Percentiles rank a stretch among this genome's conserved stretches.
These are phyloP conservation scores for Chironomus tentans DNA, from an alignment of 2,888 invertebrate genomes.

Conservation along the genomic window DNA sequence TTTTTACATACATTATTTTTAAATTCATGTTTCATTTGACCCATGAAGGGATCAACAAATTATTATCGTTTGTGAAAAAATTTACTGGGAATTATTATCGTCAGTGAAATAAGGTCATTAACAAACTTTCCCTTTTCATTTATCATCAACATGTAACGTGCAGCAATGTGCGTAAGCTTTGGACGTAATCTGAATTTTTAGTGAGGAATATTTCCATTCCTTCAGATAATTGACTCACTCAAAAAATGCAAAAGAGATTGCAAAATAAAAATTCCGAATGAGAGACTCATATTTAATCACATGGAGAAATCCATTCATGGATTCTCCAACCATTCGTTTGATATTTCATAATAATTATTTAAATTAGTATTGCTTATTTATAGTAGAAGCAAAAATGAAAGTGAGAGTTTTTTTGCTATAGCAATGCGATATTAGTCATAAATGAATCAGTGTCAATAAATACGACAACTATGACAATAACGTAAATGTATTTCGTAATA, in stretches of 20 bases:
- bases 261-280: background rate
- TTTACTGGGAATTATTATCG: background rate
- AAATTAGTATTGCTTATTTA: background rate
- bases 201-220: no score
- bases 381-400: background rate
- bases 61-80: background rate
- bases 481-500: background rate
- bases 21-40: no score
- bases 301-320: no score
- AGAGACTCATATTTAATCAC: no score
- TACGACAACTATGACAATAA: background rate
- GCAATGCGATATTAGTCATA: background rate
- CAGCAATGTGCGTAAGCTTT: no score
- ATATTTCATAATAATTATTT: background rate
- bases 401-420: background rate
- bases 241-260: background rate
- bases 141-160: background rate
- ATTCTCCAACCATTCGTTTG: background rate
- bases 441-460: background rate
- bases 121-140: background rate
- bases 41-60: background rate
- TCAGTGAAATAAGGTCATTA: background rate
- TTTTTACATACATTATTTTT: no score
- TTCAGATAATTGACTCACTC: no score
- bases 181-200: no score